phyloP scores from a whole-genome alignment of 2,888 invertebrate genomes.

The Cheilosia vernalis region DNA sequence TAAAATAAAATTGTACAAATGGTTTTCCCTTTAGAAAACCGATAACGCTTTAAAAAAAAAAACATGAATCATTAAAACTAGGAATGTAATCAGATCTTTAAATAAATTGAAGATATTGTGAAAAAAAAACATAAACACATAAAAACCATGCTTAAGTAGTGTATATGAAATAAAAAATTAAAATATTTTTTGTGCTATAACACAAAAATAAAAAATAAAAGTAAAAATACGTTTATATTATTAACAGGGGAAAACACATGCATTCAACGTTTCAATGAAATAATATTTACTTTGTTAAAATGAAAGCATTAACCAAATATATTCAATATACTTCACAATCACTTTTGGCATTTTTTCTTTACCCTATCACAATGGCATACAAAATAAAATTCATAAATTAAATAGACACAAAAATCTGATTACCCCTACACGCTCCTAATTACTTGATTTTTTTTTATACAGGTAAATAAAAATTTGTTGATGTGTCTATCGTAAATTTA shows the following conservation, averaged over 20 bases:
- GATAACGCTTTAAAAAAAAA: background rate
- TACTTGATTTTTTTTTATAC: constrained; percentile 25
- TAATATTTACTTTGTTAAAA: constrained; percentile 13
- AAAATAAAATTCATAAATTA: constrained; percentile 1
- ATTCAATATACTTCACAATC: constrained; percentile 45
- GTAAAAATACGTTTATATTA: constrained; percentile 11
- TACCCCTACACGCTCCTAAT: constrained; percentile 63
- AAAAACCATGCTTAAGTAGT: constrained; percentile 53
- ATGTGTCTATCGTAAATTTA: constrained; percentile 46
- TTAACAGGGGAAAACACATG: constrained; percentile 54
- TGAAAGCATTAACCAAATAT: constrained; percentile 8
- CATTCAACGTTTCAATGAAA: constrained; percentile 38
- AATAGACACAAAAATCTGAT: constrained; percentile 65
- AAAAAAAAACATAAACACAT: constrained; percentile 5
- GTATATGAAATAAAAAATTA: constrained; percentile 24
- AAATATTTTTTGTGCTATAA: background rate
- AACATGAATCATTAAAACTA: constrained; percentile 32
- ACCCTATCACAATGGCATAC: constrained; percentile 25
- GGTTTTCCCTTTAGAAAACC: background rate
- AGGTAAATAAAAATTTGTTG: constrained; percentile 14
- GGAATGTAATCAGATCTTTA: constrained; percentile 71
- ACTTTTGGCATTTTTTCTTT: constrained; percentile 61
- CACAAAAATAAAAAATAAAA: constrained; percentile 25
- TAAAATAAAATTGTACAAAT: constrained; percentile 54
- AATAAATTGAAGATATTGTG: constrained; percentile 27